Percentiles rank a stretch among this genome's conserved stretches.
Evolutionary conservation across 2,797 vertebrate species (phyloP).

Genomic region (Chaetophractus vellerosus): DNA sequence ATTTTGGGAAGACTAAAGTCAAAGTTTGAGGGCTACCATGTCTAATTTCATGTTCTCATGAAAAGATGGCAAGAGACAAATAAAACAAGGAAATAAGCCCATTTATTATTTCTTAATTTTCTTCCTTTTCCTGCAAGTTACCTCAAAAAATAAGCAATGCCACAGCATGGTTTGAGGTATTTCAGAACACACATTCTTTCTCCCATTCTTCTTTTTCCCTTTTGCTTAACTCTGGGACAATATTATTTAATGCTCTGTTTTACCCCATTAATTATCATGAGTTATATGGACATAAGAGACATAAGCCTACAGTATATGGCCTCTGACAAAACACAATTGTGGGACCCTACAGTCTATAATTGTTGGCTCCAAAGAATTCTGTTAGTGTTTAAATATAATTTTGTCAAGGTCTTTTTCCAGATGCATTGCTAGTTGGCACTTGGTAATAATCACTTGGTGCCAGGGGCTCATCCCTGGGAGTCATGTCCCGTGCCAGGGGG

Average conservation of each 20-base stretch:
- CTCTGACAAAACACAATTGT: not conserved
- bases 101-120: slow-evolving; percentile 53
- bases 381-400: not conserved
- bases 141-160: not conserved
- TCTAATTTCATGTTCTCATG: slow-evolving; percentile 5
- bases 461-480: no score
- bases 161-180: not conserved
- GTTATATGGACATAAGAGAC: slow-evolving; percentile 28
- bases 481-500: no score
- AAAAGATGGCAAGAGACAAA: slow-evolving; percentile 6
- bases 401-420: not conserved
- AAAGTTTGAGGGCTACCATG: not conserved
- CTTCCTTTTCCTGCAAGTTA: not conserved
- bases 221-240: not conserved
- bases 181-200: not conserved
- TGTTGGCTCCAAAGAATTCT: not conserved
- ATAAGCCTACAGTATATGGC: not conserved
- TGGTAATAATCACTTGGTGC: no score
- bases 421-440: no score
- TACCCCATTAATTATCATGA: slow-evolving; percentile 18
- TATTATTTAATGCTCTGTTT: slow-evolving; percentile 39
- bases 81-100: not conserved
- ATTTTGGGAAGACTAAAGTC: slow-evolving; percentile 16
- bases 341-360: not conserved
- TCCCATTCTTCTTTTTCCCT: not conserved